These are phyloP conservation scores for Myzus persicae DNA, from an alignment of 1,140 invertebrate genomes.

Conservation along the genomic window DNA sequence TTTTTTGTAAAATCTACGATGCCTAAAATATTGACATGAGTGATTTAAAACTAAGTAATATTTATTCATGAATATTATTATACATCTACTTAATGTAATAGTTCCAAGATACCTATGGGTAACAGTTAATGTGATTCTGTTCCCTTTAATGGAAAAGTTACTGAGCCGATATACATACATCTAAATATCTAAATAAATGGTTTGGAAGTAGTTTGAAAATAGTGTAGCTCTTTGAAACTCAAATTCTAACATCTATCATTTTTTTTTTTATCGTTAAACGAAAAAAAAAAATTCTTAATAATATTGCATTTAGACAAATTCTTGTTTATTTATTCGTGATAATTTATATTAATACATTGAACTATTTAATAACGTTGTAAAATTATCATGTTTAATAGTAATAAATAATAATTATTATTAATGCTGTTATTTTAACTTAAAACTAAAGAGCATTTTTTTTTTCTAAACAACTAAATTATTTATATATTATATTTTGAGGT, in stretches of 20 bases:
- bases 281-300: background rate
- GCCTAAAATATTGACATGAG: background rate
- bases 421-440: background rate
- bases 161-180: constrained; percentile 20
- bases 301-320: background rate
- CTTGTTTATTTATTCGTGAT: background rate
- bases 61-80: background rate
- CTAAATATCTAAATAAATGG: constrained; percentile 47
- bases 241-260: background rate
- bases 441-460: no score
- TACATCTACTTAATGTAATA: background rate
- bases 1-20: background rate
- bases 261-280: background rate
- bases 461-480: no score
- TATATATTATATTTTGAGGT: no score
- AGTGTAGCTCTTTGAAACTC: background rate
- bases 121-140: constrained; percentile 2
- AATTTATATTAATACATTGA: background rate
- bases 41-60: background rate
- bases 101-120: background rate
- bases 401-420: background rate
- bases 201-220: constrained; percentile 37
- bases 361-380: background rate
- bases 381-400: background rate
- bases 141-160: constrained; percentile 1